Evolutionary conservation across 2,888 invertebrate species (phyloP), one percentile per base, ranked within the genome.

Genomic region (Capitulum mitella): DNA sequence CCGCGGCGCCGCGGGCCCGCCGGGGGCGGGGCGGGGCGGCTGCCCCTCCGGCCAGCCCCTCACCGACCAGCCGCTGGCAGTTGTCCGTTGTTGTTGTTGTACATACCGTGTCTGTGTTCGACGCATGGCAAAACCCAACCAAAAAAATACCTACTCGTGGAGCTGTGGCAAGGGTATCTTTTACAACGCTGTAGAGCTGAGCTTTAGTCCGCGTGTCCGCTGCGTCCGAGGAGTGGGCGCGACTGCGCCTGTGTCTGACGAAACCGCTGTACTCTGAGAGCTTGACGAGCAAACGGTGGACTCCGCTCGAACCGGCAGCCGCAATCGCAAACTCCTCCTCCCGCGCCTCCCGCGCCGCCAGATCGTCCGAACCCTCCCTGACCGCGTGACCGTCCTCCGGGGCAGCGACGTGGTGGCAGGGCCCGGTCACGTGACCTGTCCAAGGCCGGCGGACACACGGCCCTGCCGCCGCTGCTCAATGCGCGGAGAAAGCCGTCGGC

Each of bases 61-160:
- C 32, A 26, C 1, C 29, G 22, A 40, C 6, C 22, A 3, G 40
- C 40, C 19, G 26, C 70, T 8, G 29, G 70, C 22, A 26, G 10
- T 40, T 70, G 70, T 70, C 70, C 70, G 6, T 70, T 70, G 64
- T 70, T 70, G 70, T 70, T 70, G 70, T 70, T 70, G 70, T 70
- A 70, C 8, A 70, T 70, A 70, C 29, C 40, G 70, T 70, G 70
- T 70, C 70, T 40, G 37, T 40, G 70, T 70, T 70, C 40, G 70
- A 70, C 40, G 70, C 70, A 70, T 70, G 37, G 26, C 40, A 70
- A 70, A 70, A 70, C 70, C 40, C 19, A 70, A 70, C 70, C 70
- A 40, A 70, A 70, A 58, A 70, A 70, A 70, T 70, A n/a, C n/a
- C 37, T 70, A 22, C 16, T 70, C 70, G 70, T 70, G 70, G 70